Evolutionary conservation across 2,888 invertebrate species (phyloP).

Genomic region (Philonicus albiceps): DNA sequence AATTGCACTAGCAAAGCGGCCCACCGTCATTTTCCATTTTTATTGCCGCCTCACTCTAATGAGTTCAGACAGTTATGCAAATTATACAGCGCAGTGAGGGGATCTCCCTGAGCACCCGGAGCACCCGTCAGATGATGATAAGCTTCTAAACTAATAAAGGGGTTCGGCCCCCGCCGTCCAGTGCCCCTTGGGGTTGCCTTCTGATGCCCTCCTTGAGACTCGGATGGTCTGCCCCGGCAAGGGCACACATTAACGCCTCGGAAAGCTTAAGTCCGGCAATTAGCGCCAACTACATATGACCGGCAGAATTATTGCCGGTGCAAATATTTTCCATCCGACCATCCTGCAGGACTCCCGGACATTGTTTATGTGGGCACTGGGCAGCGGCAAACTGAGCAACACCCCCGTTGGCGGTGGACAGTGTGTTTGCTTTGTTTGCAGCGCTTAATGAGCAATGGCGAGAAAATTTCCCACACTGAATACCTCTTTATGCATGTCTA

Average conservation of each 20-base stretch:
- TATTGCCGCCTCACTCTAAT: conserved; percentile 42
- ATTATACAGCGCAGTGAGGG: conserved; percentile 17
- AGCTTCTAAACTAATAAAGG: not conserved
- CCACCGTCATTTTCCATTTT: conserved; percentile 37
- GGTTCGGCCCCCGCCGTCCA: not conserved
- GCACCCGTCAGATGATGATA: not conserved
- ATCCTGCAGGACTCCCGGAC: conserved; percentile 26
- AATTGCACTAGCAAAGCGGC: not conserved
- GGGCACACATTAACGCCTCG: conserved; percentile 14
- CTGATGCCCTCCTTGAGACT: conserved; percentile 7
- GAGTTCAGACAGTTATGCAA: conserved; percentile 46
- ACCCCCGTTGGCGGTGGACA: conserved; percentile 48
- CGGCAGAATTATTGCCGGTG: conserved; percentile 14
- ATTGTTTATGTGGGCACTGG: conserved; percentile 41
- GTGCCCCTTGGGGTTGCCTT: not conserved
- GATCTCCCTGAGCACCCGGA: not conserved
- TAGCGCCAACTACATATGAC: conserved; percentile 21
- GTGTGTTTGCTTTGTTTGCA: conserved; percentile 47
- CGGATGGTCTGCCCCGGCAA: not conserved
- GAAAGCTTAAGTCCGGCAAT: conserved; percentile 19
- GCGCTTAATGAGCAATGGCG: conserved; percentile 51
- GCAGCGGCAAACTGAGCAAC: conserved; percentile 48
- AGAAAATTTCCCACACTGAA: conserved; percentile 51
- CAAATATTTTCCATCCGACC: conserved; percentile 41
- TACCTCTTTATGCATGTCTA: conserved; percentile 50